Evolutionary conservation across 2,113 vertebrate genomes (phyloP).

Genomic region (Dinomys branickii): DNA sequence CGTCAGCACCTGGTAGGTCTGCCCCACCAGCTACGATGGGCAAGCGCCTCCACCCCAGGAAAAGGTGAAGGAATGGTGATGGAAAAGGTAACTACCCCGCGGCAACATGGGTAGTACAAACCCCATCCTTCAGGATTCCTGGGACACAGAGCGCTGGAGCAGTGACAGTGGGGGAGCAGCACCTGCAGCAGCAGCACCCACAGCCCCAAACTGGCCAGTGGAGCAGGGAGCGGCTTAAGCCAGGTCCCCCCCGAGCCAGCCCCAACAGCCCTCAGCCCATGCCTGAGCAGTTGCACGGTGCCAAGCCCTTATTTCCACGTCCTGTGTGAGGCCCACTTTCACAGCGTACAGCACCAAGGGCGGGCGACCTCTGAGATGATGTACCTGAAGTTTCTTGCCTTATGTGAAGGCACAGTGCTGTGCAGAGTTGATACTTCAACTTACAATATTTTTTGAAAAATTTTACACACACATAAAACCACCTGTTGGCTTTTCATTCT

Average conservation of each 20-base stretch:
- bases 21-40: background rate
- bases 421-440: constrained; percentile 86
- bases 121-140: background rate
- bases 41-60: background rate
- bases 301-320: constrained; percentile 91
- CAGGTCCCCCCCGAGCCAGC: constrained; percentile 79
- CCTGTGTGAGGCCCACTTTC: constrained; percentile 96
- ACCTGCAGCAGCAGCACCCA: constrained; percentile 86
- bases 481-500: constrained; percentile 89
- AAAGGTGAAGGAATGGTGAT: background rate
- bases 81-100: background rate
- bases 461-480: constrained; percentile 83
- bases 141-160: constrained; percentile 86
- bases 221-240: constrained; percentile 80
- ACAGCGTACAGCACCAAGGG: constrained; percentile 94
- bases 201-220: constrained; percentile 85
- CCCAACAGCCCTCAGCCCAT: constrained; percentile 85
- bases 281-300: constrained; percentile 88
- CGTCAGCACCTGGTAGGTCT: background rate
- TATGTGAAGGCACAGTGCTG: constrained; percentile 88
- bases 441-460: constrained; percentile 85
- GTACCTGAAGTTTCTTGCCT: constrained; percentile 83
- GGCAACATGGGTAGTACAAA: background rate
- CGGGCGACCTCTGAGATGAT: constrained; percentile 88
- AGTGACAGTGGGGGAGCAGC: constrained; percentile 86